Conservation (phyloP, 2,797 vertebrate species). For the Philypnodon macrostomus region DNA sequence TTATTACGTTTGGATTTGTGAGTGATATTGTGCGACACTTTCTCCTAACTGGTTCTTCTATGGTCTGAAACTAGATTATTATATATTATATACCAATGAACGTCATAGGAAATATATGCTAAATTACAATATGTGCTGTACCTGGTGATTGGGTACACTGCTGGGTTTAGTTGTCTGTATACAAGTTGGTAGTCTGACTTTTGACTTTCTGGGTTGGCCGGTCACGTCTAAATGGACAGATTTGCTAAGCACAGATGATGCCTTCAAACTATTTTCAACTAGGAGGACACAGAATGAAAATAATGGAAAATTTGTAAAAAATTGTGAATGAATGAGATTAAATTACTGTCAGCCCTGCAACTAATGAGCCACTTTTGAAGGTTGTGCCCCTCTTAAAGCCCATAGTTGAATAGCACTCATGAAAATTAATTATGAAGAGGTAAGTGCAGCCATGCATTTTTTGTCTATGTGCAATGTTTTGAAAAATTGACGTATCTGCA, state of each 20-base stretch:
- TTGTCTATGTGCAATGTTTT: too few relatives aligned
- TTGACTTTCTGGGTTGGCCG: constrained; percentile 71
- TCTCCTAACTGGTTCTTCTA: constrained; percentile 77
- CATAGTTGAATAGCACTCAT: too few relatives aligned
- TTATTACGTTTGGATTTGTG: constrained; percentile 20
- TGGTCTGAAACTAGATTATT: constrained; percentile 56
- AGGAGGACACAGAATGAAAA: too few relatives aligned
- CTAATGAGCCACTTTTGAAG: too few relatives aligned
- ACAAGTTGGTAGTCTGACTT: constrained; percentile 75
- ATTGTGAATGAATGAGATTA: too few relatives aligned
- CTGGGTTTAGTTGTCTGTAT: constrained; percentile 71
- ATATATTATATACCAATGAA: background rate
- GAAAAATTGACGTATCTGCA: background rate
- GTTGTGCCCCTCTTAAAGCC: too few relatives aligned
- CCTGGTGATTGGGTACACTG: constrained; percentile 76
- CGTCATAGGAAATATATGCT: background rate
- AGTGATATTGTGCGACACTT: constrained; percentile 76
- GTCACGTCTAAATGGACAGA: constrained; percentile 68
- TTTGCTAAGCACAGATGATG: constrained; percentile 23
- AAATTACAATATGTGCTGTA: constrained; percentile 38
- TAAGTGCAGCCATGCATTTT: too few relatives aligned
- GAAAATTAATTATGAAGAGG: too few relatives aligned
- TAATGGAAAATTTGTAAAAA: too few relatives aligned
- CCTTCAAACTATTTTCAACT: constrained; percentile 39
- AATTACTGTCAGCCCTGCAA: too few relatives aligned